phyloP scores from a whole-genome alignment of 2,888 invertebrate species.

The Sarcophaga carnaria region DNA sequence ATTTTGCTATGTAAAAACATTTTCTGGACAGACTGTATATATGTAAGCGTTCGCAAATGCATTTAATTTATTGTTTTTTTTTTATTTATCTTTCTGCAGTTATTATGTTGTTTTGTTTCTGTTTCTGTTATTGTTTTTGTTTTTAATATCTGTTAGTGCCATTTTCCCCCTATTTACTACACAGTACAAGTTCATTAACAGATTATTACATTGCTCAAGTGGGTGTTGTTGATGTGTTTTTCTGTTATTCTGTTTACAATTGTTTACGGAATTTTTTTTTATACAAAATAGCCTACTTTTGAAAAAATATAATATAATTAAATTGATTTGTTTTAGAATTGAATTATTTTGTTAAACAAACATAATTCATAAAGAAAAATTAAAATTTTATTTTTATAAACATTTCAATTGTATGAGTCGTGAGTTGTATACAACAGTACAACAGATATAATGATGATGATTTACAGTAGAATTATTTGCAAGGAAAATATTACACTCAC shows the following conservation, averaged over 20 bases:
- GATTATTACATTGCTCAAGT: conserved; percentile 12
- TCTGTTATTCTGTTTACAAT: background rate
- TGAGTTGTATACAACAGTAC: background rate
- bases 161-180: background rate
- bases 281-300: background rate
- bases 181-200: conserved; percentile 56
- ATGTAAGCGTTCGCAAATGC: conserved; percentile 21
- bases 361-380: background rate
- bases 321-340: conserved; percentile 25
- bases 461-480: no score
- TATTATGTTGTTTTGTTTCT: conserved; percentile 12
- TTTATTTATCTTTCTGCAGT: conserved; percentile 11
- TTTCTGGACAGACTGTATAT: background rate
- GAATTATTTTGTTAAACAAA: background rate
- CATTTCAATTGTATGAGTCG: background rate
- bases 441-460: background rate
- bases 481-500: no score
- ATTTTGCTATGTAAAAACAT: no score
- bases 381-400: background rate
- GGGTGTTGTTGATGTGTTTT: background rate
- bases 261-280: background rate
- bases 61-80: conserved; percentile 2
- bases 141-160: conserved; percentile 1
- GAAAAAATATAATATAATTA: background rate
- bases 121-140: conserved; percentile 17